These are phyloP conservation scores for Magallana angulata DNA, from an alignment of 1,140 invertebrate species.

Conservation along the genomic window DNA sequence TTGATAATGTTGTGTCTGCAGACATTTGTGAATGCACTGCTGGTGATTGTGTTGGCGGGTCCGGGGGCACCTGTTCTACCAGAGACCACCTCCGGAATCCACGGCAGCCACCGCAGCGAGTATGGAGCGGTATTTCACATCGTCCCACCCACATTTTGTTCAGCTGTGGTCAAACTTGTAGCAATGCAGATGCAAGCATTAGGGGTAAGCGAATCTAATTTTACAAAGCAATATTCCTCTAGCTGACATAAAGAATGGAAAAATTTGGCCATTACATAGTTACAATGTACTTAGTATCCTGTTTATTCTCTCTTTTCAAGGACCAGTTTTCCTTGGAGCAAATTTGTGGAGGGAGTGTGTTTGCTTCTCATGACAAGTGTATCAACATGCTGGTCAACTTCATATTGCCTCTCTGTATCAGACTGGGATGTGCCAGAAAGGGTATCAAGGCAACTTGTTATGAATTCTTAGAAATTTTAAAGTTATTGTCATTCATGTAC, in stretches of 20 bases:
- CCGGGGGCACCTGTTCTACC: conserved; percentile 69
- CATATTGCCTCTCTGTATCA: conserved; percentile 95
- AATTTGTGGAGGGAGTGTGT: conserved; percentile 93
- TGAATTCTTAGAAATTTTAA: neutral
- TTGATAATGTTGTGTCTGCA: conserved; percentile 68
- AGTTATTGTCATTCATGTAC: too few species aligned
- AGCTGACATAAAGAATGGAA: neutral
- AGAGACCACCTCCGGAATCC: conserved; percentile 69
- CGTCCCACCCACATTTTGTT: conserved; percentile 96
- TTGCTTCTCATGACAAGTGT: conserved; percentile 93
- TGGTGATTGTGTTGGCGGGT: conserved; percentile 82
- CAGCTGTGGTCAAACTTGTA: conserved; percentile 95
- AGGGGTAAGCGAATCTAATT: conserved; percentile 83
- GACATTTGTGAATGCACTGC: conserved; percentile 85
- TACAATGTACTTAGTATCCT: neutral
- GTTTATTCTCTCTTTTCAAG: conserved; percentile 78
- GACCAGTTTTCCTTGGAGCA: conserved; percentile 96
- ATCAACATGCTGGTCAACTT: conserved; percentile 97
- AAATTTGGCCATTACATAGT: neutral
- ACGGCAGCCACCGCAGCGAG: conserved; percentile 75
- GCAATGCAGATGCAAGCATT: conserved; percentile 95
- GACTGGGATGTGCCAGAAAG: conserved; percentile 94
- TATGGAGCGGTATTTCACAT: conserved; percentile 88
- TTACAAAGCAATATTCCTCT: too few species aligned
- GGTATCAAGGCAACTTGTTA: conserved; percentile 81